Base-by-base conservation (phyloP, 1,140 invertebrate genomes). In the Andricus grossulariae region DNA sequence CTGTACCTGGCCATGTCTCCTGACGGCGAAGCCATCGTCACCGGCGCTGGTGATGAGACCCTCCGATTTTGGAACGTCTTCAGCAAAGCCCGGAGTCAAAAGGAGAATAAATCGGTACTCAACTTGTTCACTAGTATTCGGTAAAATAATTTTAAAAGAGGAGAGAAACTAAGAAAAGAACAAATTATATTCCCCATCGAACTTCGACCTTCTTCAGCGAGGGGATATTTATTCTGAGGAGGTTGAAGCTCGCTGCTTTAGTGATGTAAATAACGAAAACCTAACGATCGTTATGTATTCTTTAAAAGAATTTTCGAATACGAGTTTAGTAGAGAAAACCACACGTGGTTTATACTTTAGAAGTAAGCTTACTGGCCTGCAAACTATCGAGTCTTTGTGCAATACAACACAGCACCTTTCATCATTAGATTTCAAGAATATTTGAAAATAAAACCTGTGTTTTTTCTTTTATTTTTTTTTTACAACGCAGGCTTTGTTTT, bases 1-100 rank as follows among this genome's bases (percentile, higher is more conserved):
- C 93, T 99, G 1, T 99, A 99, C 90, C 90, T 99, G 82, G 99
- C 99, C 0, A 95, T 99, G 93, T 99, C 98, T 50, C 99, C 99
- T 0, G 98, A 99, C 91, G 99, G 99, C 19, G 98, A 99, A 90
- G 98, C 98, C 1, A 99, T 99, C 80, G 99, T 99, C 0, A 99
- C 99, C 0, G 99, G 99, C 12, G 99, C 99, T 18, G 99, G 99
- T 0, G 99, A 99, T 91, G 99, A 99, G 91, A 99, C 99, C 1
- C 92, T 99, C 10, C 92, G 99, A 16, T 99, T 99, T 91, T 99
- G 99, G 99, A 99, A 99, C 93, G 98, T 99, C 0, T 99, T 99
- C 90, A 98, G 97, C 81, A 99, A 99, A 93, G 97, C 97, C 16
- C 93, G 97, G 66, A 98, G 97, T 76, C 97, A 98, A 88, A 97